These are phyloP conservation scores for Chelon labrosus DNA, from an alignment of 2,797 vertebrate species.

Conservation along the genomic window DNA sequence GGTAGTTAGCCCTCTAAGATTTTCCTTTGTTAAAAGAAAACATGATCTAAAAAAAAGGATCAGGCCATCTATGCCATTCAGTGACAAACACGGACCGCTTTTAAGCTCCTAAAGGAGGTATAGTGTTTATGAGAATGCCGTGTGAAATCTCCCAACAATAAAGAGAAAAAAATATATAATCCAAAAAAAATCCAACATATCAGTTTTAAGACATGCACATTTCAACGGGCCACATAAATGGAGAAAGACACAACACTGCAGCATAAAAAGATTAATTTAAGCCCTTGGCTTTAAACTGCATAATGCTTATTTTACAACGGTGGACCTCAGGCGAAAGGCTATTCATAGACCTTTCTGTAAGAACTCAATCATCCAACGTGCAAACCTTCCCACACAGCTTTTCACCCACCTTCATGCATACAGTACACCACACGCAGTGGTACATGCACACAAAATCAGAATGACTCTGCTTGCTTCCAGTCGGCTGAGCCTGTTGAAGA, in stretches of 20 bases:
- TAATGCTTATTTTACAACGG: conserved; percentile 22
- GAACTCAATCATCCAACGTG: conserved; percentile 9
- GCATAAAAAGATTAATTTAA: conserved; percentile 18
- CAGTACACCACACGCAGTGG: conserved; percentile 17
- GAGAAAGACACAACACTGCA: not conserved
- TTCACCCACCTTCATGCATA: conserved; percentile 16
- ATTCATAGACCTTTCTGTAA: conserved; percentile 16
- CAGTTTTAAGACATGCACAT: not conserved
- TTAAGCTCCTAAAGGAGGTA: conserved; percentile 17
- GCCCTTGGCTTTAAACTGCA: conserved; percentile 15
- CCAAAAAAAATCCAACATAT: not conserved
- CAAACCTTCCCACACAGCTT: conserved; percentile 23
- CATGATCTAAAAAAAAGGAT: not conserved
- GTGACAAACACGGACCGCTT: conserved; percentile 1
- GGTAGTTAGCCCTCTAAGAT: not conserved
- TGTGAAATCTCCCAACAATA: conserved; percentile 14
- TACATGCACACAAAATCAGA: conserved; percentile 36
- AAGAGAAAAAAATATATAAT: conserved; percentile 10
- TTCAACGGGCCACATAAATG: not conserved
- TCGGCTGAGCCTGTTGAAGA: conserved; percentile 53
- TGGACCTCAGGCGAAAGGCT: conserved; percentile 31
- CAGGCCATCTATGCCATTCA: not conserved
- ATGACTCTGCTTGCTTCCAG: conserved; percentile 54
- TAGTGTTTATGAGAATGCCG: not conserved
- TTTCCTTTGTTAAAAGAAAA: conserved; percentile 1